Conservation (phyloP, 2,888 invertebrate genomes). For the Drosophila neonasuta region DNA sequence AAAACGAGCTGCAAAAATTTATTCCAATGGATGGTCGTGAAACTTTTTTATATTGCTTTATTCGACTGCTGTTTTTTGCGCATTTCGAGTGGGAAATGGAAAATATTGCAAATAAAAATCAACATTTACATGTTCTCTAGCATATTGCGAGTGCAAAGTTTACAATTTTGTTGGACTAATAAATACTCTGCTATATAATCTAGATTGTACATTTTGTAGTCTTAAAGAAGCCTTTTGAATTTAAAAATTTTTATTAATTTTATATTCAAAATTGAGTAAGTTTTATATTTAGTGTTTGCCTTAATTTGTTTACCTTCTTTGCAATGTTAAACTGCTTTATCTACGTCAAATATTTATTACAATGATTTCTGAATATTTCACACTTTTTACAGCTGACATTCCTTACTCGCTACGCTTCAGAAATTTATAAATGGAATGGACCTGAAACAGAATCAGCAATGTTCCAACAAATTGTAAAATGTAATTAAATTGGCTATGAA, state of each 20-base stretch:
- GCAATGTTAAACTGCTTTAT: background rate
- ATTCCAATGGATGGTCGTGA: conserved; percentile 33
- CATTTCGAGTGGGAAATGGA: conserved; percentile 24
- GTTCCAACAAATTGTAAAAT: conserved; percentile 20
- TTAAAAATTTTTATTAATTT: background rate
- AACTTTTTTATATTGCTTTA: conserved; percentile 11
- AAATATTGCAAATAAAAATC: conserved; percentile 33
- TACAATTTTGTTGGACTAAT: background rate
- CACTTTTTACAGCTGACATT: background rate
- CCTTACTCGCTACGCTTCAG: background rate
- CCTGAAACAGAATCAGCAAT: conserved; percentile 24
- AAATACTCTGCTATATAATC: background rate
- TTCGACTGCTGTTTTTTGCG: conserved; percentile 15
- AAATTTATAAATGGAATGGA: background rate
- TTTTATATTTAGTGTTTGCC: no score
- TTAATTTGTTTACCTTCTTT: no score
- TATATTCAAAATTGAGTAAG: no score
- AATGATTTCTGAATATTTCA: background rate
- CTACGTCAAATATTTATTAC: no score
- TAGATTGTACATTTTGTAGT: no score
- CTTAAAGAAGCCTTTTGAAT: background rate
- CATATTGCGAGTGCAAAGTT: conserved; percentile 4
- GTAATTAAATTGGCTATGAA: conserved; percentile 37
- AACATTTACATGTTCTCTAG: conserved; percentile 51
- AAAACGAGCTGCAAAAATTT: conserved; percentile 58